These are phyloP conservation scores for Phytoseiulus persimilis DNA, from an alignment of 2,888 invertebrate species.

Conservation along the genomic window DNA sequence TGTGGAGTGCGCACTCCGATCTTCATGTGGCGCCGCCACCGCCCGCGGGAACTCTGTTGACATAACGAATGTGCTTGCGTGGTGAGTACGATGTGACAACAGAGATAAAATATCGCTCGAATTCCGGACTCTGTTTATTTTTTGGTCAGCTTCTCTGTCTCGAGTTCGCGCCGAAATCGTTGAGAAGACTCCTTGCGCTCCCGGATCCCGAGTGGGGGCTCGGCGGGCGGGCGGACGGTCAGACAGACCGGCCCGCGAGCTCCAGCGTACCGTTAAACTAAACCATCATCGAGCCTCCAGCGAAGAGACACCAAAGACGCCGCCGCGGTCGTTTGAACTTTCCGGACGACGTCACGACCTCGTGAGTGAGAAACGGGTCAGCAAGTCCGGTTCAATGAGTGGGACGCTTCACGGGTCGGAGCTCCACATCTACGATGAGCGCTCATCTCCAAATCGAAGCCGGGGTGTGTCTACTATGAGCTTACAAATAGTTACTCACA, in stretches of 20 bases:
- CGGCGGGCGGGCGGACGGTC: not conserved
- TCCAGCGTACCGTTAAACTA: not conserved
- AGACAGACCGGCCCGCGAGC: not conserved
- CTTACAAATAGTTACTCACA: not conserved
- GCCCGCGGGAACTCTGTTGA: not conserved
- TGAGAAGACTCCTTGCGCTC: not conserved
- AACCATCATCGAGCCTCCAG: not conserved
- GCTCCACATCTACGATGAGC: not conserved
- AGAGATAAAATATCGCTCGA: not conserved
- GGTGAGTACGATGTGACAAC: slow-evolving; percentile 5
- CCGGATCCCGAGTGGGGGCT: not conserved
- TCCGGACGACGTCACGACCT: not conserved
- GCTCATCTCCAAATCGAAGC: not conserved
- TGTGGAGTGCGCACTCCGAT: not conserved
- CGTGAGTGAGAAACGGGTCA: not conserved
- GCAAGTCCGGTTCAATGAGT: slow-evolving; percentile 5
- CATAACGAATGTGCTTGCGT: not conserved
- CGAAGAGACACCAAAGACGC: not conserved
- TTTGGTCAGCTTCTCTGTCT: not conserved
- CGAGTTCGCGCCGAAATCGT: not conserved
- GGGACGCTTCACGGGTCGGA: not conserved
- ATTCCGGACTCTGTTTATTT: not conserved
- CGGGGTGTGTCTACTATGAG: not conserved
- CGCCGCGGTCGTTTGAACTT: not conserved
- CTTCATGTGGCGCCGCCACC: not conserved